Evolutionary conservation across 2,888 invertebrate genomes (phyloP), one percentile per base, ranked within the genome.

Genomic region (Drosophila differens): DNA sequence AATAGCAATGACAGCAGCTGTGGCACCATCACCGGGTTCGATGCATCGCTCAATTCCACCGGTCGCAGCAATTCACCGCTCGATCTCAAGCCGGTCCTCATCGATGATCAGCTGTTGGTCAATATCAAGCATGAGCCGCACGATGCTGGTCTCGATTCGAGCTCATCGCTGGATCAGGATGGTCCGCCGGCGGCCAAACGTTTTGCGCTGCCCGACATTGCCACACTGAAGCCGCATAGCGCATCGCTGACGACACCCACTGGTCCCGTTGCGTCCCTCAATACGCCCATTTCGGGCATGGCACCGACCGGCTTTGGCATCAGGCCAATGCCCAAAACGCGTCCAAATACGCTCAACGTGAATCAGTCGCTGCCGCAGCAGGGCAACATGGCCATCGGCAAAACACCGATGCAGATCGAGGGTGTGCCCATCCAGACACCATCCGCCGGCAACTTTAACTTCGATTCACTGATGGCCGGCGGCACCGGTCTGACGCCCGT

Each of bases 401-500:
- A 90, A 74, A 93, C 76, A n/a, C 93, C 94, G 78, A 94, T 95
- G 81, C 96, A 96, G 89, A 95, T 96, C 76, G 95, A 96, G 39
- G 98, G 97, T 67, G 95, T 98, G 78, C 95, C 97, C 85, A 97
- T 98, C 89, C 96, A 96, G 76, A 97, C 97, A 16, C 98, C 98
- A 0, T 97, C 97, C 75, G 96, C 96, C 88, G 98, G 97, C 60
- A 96, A 96, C 85, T 97, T 98, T 94, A 98, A 97, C 93, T 98
- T 97, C 93, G 98, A 98, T 91, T 97, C 97, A 82, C 95, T 98
- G 73, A 97, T 98, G 97, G 98, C 97, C 88, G 98, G 98, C 60
- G 98, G 98, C 89, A 98, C 98, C 3, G 98, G 98, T 0, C 94
- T 98, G 58, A 98, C 98, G 10, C 98, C 98, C 0, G 97, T 97